A percentile compares a stretch with the other conserved stretches of the same genome.
Evolutionary conservation across 2,888 invertebrate genomes (phyloP).

Genomic region (Lagria hirta): DNA sequence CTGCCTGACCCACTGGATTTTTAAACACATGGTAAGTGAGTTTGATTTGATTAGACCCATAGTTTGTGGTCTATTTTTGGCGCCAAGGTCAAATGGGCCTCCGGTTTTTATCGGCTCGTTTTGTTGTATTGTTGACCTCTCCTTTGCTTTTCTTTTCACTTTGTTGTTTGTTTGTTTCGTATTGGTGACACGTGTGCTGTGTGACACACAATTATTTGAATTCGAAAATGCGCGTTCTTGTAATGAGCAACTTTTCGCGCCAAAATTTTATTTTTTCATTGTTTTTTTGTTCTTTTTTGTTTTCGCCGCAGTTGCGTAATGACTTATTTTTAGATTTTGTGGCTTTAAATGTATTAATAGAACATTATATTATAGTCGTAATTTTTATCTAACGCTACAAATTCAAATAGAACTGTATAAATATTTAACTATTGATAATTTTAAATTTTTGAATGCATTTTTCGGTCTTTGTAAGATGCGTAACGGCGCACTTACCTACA

Average conservation of each 20-base stretch:
- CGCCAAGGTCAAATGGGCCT: conserved; percentile 24
- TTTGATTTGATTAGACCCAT: conserved; percentile 15
- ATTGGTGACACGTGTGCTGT: conserved; percentile 19
- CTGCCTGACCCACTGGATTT: conserved; percentile 20
- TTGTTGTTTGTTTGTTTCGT: not conserved
- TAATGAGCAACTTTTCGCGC: not conserved
- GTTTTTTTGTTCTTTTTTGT: too few relatives aligned
- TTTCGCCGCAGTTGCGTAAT: too few relatives aligned
- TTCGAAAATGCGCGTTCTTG: conserved; percentile 15
- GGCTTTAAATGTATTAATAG: too few relatives aligned
- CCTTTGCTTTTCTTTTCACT: conserved; percentile 22
- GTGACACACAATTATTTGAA: conserved; percentile 16
- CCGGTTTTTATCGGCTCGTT: conserved; percentile 21
- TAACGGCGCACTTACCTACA: too few relatives aligned
- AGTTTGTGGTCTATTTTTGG: conserved; percentile 22
- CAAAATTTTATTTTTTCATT: too few relatives aligned
- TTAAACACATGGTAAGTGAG: conserved; percentile 28
- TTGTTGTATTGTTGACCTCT: conserved; percentile 28
- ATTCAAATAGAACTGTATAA: too few relatives aligned
- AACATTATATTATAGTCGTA: too few relatives aligned
- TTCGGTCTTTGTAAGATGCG: too few relatives aligned
- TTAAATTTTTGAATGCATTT: too few relatives aligned
- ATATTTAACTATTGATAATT: too few relatives aligned
- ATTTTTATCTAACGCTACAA: too few relatives aligned
- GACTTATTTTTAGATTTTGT: too few relatives aligned